A percentile compares a stretch with the other conserved stretches of the same genome.
Evolutionary conservation across 2,888 invertebrate genomes (phyloP).

Genomic region (Vandiemenella viatica): DNA sequence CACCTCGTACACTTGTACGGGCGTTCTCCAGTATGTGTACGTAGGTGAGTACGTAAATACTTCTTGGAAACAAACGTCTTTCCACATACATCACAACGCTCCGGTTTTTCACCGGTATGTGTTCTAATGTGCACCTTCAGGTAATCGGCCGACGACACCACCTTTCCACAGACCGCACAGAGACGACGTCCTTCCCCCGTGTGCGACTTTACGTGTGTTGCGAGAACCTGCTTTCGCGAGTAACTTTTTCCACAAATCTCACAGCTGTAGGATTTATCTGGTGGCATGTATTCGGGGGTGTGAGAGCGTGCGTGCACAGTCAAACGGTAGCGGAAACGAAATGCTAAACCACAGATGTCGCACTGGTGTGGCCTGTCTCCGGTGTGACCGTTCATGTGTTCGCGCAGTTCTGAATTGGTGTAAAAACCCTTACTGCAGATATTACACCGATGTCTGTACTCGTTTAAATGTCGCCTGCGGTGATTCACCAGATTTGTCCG

Average conservation of each 20-base stretch:
- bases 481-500: conserved; percentile 13
- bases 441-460: conserved; percentile 28
- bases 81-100: conserved; percentile 36
- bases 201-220: conserved; percentile 29
- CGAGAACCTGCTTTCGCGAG: conserved; percentile 27
- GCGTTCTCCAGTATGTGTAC: conserved; percentile 24
- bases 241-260: conserved; percentile 28
- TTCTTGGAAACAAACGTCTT: conserved; percentile 25
- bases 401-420: conserved; percentile 33
- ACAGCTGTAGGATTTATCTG: conserved; percentile 28
- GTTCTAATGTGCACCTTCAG: conserved; percentile 45
- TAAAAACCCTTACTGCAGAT: conserved; percentile 38
- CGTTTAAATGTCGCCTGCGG: conserved; percentile 14
- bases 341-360: conserved; percentile 27
- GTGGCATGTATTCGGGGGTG: conserved; percentile 24
- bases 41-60: conserved; percentile 22
- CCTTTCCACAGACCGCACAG: conserved; percentile 45
- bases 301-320: conserved; percentile 26
- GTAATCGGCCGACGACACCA: conserved; percentile 41
- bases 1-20: conserved; percentile 24
- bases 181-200: conserved; percentile 34
- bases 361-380: conserved; percentile 37
- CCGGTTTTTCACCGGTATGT: conserved; percentile 45
- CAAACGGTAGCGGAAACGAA: conserved; percentile 11
- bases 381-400: conserved; percentile 41